Evolutionary conservation across 2,888 invertebrate genomes (phyloP), one percentile per base, ranked within the genome.

Genomic region (Caenorhabditis virilis): DNA sequence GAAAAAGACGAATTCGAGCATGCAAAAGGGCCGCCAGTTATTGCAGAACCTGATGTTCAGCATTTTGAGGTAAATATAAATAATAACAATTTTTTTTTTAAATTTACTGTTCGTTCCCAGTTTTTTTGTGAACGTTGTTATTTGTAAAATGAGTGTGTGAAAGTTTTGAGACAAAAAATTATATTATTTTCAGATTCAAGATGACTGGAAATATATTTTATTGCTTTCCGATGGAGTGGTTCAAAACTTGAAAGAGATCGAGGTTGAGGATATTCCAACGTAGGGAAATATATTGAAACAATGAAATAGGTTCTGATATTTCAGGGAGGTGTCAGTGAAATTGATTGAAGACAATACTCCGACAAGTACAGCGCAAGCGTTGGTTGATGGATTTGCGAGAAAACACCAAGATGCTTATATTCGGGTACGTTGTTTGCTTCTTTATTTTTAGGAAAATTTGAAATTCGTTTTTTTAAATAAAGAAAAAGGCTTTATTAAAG

Each of bases 171-270:
- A n/a, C n/a, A n/a, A n/a, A n/a, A n/a, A n/a, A n/a, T 30, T 25
- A 9, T 26, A 16, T 41, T 30, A 35, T 49, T 49, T 72, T 20
- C 36, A 70, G 72, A 58, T 75, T 9, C 56, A 71, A 7, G 52
- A 51, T 2, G 26, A 46, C 6, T 73, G 67, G 65, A 51, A 52
- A 2, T 54, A 66, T 43, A 25, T 75, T 2, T 23, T 75, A 1
- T 27, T 75, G 3, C 33, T 70, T 4, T 75, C 75, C 0, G 67
- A 60, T 26, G 69, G 72, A 16, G 64, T 73, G 1, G 51, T 71
- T n/a, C 62, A 72, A 39, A 69, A 69, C 38, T 20, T 72, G 41
- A 69, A 61, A 46, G 63, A 69, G 23, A 58, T 61, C 1, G 58
- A 61, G 16, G 62, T 64, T 2, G 70, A 67, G 9, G 59, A 67